Evolutionary conservation across 2,888 invertebrate genomes (phyloP), one percentile per base, ranked within the genome.

Genomic region (Entomobrya proxima): DNA sequence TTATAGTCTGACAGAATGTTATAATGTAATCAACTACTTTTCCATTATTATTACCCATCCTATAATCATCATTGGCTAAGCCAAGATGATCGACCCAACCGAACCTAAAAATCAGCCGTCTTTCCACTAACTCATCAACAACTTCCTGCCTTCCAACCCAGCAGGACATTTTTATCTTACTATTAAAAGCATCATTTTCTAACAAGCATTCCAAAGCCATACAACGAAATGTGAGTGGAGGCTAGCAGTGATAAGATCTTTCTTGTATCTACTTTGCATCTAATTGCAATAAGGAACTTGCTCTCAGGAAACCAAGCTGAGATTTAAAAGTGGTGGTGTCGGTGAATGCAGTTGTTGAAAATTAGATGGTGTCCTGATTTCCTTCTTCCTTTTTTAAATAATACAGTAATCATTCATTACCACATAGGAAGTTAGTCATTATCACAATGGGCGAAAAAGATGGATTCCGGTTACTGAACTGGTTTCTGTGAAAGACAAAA

Each of bases 21-120:
- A 24, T 52, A 69, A 80, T 67, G 79, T 69, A 80, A 80, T 80
- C 79, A 80, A 80, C 30, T 52, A 47, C 50, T 64, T 78, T 78
- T 30, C 40, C 44, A 64, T 78, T 78, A 64, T 64, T 47, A 47
- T 44, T 44, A 72, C 47, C 27, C 47, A 4, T 72, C 47, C 30
- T 37, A 47, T 47, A 18, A 55, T 21, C 35, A 72, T 44, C 30
- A 72, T 72, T n/a, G n/a, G 0, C 47, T 32, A 64, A 64, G 13
- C 44, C 44, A 40, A 40, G 44, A 40, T 11, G 44, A 40, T 40
- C 7, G 13, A 11, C 44, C 7, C 7, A 40, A 40, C 44, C 9
- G 44, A 40, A 15, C 9, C 44, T 40, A 15, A 15, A 7, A 7
- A 7, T 11, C 15, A 7, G 13, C 44, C 15, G 9, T 40, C 15